A percentile compares a stretch with the other conserved stretches of the same genome.
Conservation (phyloP, 2,888 invertebrate genomes). For the Scrobipalpa atriplicella region DNA sequence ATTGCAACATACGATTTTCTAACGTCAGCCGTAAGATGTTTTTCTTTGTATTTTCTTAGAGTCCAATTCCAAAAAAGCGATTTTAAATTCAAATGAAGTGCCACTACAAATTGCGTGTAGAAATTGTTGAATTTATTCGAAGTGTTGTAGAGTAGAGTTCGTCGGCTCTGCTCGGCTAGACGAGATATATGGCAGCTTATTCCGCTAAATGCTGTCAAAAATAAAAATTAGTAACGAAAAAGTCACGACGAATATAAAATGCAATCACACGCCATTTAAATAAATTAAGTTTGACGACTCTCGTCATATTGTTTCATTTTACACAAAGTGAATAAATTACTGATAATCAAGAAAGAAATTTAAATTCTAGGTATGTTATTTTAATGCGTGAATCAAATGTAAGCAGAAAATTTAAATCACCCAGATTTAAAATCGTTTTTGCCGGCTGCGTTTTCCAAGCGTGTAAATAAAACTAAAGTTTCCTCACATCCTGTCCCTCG, state of each 20-base stretch:
- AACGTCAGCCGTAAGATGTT: neutral
- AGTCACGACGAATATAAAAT: neutral
- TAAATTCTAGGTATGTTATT: too few species aligned
- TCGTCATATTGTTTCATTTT: too few species aligned
- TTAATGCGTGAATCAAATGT: too few species aligned
- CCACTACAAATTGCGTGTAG: constrained; percentile 18
- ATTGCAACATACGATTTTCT: neutral
- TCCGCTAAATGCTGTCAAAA: neutral
- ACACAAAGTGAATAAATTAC: too few species aligned
- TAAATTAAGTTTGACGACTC: neutral
- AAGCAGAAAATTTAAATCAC: neutral
- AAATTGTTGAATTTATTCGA: constrained; percentile 21
- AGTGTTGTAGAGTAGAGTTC: neutral
- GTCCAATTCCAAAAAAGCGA: constrained; percentile 13
- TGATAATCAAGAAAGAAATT: too few species aligned
- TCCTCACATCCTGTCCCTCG: constrained; percentile 36
- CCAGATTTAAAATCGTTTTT: neutral
- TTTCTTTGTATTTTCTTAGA: constrained; percentile 1
- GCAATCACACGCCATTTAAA: neutral
- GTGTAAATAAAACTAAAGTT: constrained; percentile 11
- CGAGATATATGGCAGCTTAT: neutral
- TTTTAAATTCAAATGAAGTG: constrained; percentile 19
- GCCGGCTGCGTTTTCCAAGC: neutral
- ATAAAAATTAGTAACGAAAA: neutral
- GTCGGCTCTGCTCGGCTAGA: neutral